phyloP scores from a whole-genome alignment of 2,888 invertebrate species.

The Chesias legatella region DNA sequence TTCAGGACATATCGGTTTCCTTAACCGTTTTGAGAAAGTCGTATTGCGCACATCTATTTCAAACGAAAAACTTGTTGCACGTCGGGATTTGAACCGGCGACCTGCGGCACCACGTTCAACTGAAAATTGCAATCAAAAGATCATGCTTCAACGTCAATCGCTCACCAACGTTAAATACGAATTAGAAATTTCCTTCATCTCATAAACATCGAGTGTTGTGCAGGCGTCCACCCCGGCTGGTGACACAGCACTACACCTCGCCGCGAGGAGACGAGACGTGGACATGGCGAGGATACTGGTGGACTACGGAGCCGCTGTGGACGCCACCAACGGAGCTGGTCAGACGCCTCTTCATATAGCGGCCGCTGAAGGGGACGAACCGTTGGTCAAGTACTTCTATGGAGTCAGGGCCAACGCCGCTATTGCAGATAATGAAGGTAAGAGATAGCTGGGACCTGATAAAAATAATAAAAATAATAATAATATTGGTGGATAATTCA shows the following conservation, averaged over 20 bases:
- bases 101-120: too few relatives aligned
- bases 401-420: slow-evolving; percentile 96
- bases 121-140: too few relatives aligned
- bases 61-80: too few relatives aligned
- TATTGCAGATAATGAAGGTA: slow-evolving; percentile 94
- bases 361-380: slow-evolving; percentile 97
- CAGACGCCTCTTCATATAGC: slow-evolving; percentile 97
- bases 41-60: too few relatives aligned
- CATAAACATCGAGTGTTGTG: slow-evolving; percentile 11
- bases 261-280: slow-evolving; percentile 94
- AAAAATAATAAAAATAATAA: too few relatives aligned
- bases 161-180: background rate
- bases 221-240: slow-evolving; percentile 90
- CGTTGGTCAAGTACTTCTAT: slow-evolving; percentile 96
- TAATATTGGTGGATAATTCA: too few relatives aligned
- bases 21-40: too few relatives aligned
- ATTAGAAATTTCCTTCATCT: background rate
- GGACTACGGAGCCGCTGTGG: slow-evolving; percentile 95
- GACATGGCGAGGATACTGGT: slow-evolving; percentile 96
- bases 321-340: slow-evolving; percentile 95
- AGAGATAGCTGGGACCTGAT: too few relatives aligned
- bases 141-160: too few relatives aligned
- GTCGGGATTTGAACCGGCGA: too few relatives aligned
- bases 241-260: slow-evolving; percentile 96
- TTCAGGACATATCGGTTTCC: too few relatives aligned